These are phyloP conservation scores for Notarius quadriscutis DNA, from an alignment of 2,113 vertebrate species.

Conservation along the genomic window DNA sequence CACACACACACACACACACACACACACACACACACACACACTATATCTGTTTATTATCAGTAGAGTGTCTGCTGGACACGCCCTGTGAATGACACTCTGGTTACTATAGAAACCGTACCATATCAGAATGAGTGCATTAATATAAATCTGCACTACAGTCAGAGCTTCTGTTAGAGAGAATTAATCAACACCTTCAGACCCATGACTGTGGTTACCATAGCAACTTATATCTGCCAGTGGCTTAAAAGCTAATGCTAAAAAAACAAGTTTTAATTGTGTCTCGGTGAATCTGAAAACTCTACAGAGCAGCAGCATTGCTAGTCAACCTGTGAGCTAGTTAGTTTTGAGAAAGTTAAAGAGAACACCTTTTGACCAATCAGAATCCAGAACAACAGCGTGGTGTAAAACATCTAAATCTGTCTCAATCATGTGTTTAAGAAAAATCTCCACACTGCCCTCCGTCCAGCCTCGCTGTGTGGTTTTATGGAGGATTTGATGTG, in stretches of 20 bases:
- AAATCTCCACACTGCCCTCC: neutral
- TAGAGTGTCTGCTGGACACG: neutral
- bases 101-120: neutral
- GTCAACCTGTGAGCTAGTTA: neutral
- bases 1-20: too few species aligned
- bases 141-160: neutral
- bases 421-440: neutral
- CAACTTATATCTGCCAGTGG: neutral
- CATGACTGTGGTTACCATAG: neutral
- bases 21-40: too few species aligned
- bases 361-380: neutral
- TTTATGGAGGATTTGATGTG: constrained; percentile 16
- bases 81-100: neutral
- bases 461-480: constrained; percentile 12
- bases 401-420: neutral
- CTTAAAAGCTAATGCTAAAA: neutral
- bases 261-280: neutral
- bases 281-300: neutral
- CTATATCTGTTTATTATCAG: neutral
- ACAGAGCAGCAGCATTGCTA: neutral
- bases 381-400: neutral
- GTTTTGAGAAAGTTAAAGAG: neutral
- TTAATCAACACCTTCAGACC: neutral
- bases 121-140: neutral
- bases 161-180: neutral